Conservation (phyloP, 2,888 invertebrate species). For the Anarsia innoxiella region DNA sequence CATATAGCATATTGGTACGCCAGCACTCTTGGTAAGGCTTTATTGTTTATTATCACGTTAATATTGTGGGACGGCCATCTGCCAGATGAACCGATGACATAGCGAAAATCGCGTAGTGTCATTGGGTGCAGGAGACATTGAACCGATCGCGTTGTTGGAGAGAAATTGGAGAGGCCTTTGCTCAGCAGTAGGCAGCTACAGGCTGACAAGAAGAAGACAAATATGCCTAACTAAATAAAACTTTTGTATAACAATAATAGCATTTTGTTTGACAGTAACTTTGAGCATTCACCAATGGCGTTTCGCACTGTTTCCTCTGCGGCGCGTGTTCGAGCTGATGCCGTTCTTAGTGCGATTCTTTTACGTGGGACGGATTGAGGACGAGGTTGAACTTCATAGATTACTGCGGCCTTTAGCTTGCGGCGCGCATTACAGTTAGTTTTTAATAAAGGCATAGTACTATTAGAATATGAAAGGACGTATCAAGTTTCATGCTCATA, state of each 20-base stretch:
- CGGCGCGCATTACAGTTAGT: slow-evolving; percentile 54
- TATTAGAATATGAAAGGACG: neutral
- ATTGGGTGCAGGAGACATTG: too few relatives aligned
- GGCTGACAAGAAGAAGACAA: too few relatives aligned
- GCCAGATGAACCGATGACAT: too few relatives aligned
- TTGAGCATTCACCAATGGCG: slow-evolving; percentile 61
- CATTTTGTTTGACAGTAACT: slow-evolving; percentile 30
- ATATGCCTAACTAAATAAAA: too few relatives aligned
- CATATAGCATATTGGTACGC: slow-evolving; percentile 45
- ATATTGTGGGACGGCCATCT: too few relatives aligned
- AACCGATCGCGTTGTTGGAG: too few relatives aligned
- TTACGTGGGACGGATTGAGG: slow-evolving; percentile 43
- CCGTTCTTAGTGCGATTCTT: slow-evolving; percentile 42
- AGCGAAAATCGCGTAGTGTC: too few relatives aligned
- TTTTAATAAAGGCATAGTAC: neutral
- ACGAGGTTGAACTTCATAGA: slow-evolving; percentile 40
- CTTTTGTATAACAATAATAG: too few relatives aligned
- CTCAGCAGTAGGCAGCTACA: too few relatives aligned
- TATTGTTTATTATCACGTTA: too few relatives aligned
- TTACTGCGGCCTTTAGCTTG: slow-evolving; percentile 44
- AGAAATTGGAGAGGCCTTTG: too few relatives aligned
- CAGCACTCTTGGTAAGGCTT: slow-evolving; percentile 42
- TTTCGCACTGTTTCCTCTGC: slow-evolving; percentile 39
- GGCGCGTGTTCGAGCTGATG: slow-evolving; percentile 48
- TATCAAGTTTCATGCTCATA: neutral